Evolutionary conservation across 2,797 vertebrate genomes (phyloP), one percentile per base, ranked within the genome.

Genomic region (Crenichthys baileyi): DNA sequence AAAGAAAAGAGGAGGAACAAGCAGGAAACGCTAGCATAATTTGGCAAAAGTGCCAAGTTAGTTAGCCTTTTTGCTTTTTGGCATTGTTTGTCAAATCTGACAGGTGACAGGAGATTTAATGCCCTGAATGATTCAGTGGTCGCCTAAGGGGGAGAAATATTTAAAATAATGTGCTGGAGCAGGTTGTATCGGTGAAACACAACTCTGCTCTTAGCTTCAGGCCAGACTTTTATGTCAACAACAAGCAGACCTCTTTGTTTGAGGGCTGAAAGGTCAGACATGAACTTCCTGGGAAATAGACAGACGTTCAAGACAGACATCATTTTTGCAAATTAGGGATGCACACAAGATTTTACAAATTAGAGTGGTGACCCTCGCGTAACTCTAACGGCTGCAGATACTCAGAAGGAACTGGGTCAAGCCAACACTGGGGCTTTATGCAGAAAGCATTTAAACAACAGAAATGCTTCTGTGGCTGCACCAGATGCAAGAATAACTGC

Each of bases 221-320:
- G 74, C 22, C 46, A 75, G 46, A 51, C 60, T 85, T 76, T 86
- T 73, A 75, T 79, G 72, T 74, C 70, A 81, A 77, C n/a, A 53
- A 77, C 63, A 73, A 48, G 72, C 48, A 60, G 48, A 73, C 44
- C 63, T 82, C 76, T 82, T 85, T 85, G 83, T 87, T 63, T 22
- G 12, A 74, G 73, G 80, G 51, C 84, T 83, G 81, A 89, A 85
- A 67, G 70, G 46, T 58, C 48, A 77, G 86, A 91, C 76, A 82
- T 76, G 48, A 76, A 83, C 81, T 82, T 89, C 81, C 86, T 88
- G 85, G 77, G 84, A 90, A 88, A 82, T 55, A n/a, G 48, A 76
- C 79, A 20, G 71, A 81, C 58, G 58, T 58, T 68, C 44, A 70
- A 79, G 80, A 88, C 77, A 18, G 48, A 79, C 60, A 36, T 67